These are phyloP conservation scores for Zaprionus obscuricornis DNA, from an alignment of 2,888 invertebrate genomes.

Conservation along the genomic window DNA sequence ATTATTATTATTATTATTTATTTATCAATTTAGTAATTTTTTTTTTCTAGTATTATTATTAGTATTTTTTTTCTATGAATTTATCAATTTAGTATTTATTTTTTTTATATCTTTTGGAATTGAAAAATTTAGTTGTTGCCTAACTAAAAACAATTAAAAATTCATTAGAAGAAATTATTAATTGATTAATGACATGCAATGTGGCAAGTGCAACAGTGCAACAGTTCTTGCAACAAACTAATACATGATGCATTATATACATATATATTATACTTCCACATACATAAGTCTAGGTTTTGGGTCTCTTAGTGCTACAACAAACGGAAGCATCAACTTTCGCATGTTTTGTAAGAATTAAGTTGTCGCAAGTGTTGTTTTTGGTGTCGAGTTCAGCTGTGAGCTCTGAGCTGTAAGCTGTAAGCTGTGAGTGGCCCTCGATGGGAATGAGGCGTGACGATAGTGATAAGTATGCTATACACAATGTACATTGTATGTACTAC, in stretches of 20 bases:
- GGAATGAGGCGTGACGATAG: constrained; percentile 43
- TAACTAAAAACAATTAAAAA: constrained; percentile 64
- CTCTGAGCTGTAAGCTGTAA: too few species aligned
- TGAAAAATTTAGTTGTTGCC: constrained; percentile 51
- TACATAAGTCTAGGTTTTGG: constrained; percentile 13
- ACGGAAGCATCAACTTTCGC: constrained; percentile 46
- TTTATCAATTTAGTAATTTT: too few species aligned
- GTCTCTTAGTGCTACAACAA: constrained; percentile 1
- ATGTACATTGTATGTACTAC: constrained; percentile 73
- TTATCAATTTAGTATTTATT: too few species aligned
- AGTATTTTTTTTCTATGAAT: too few species aligned
- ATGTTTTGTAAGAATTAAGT: constrained; percentile 75
- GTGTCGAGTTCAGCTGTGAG: neutral
- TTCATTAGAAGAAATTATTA: constrained; percentile 65
- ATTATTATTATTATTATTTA: too few species aligned
- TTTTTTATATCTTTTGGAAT: constrained; percentile 26
- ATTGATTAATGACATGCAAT: constrained; percentile 56
- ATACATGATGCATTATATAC: too few species aligned
- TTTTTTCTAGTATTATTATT: too few species aligned
- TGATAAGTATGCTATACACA: constrained; percentile 33
- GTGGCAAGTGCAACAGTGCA: constrained; percentile 17
- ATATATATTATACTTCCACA: neutral
- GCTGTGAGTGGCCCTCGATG: constrained; percentile 13
- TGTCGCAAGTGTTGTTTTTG: constrained; percentile 64
- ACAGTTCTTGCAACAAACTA: constrained; percentile 39